Percentiles rank a stretch among this genome's conserved stretches.
Conservation (phyloP, 2,888 invertebrate genomes). For the Odontothrips loti region DNA sequence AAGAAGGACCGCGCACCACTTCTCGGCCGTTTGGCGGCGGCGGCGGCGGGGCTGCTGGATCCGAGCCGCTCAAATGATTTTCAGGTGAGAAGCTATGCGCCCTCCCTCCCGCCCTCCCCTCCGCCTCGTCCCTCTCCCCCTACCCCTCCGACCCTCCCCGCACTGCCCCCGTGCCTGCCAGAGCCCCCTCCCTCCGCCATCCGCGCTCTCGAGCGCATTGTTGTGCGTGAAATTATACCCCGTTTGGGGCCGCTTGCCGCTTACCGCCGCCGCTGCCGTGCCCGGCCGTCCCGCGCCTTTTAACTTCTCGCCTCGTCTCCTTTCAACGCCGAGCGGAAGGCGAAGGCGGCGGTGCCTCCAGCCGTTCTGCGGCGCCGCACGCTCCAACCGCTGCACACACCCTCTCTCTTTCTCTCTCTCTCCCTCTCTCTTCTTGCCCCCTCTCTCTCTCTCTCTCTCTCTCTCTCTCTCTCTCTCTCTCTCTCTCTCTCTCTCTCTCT, state of each 20-base stretch:
- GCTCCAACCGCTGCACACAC: too few species aligned
- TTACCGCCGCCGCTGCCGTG: background rate
- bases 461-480: too few species aligned
- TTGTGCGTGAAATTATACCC: slow-evolving; percentile 20
- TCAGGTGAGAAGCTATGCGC: slow-evolving; percentile 2
- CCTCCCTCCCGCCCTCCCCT: background rate
- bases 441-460: too few species aligned
- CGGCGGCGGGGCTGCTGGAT: too few species aligned
- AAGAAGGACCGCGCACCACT: too few species aligned
- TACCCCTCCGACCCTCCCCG: background rate
- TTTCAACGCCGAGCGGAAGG: too few species aligned
- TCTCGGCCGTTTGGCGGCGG: too few species aligned
- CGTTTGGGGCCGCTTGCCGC: background rate
- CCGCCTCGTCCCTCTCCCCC: background rate
- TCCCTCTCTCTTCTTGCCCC: too few species aligned
- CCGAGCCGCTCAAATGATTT: slow-evolving; percentile 19
- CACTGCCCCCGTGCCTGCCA: background rate
- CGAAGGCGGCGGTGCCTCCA: too few species aligned
- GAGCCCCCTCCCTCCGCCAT: background rate
- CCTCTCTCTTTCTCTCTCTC: too few species aligned
- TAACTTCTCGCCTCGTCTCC: slow-evolving; percentile 1
- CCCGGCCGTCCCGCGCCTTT: background rate
- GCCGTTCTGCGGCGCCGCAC: too few species aligned
- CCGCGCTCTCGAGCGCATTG: background rate
- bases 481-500: background rate